Evolutionary conservation across 2,888 invertebrate genomes (phyloP).

Genomic region (Liodrosophila aerea): DNA sequence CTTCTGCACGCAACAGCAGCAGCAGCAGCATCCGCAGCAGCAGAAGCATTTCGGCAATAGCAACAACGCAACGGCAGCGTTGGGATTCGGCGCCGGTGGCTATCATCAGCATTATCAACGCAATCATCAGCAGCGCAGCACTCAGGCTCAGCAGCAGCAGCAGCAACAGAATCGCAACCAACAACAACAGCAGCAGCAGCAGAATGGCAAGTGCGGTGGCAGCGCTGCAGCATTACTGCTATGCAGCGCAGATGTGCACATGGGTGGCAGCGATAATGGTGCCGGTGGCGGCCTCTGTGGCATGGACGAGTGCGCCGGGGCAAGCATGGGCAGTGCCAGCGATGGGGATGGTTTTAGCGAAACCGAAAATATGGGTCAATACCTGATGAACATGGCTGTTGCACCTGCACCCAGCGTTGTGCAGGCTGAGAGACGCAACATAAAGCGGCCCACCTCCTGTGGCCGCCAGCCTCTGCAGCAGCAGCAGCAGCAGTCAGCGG

Average conservation of each 20-base stretch:
- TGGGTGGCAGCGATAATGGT: slow-evolving; percentile 53
- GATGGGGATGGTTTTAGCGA: slow-evolving; percentile 83
- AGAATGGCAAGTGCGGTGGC: slow-evolving; percentile 68
- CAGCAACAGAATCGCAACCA: slow-evolving; percentile 58
- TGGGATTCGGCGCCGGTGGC: slow-evolving; percentile 72
- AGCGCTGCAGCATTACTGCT: slow-evolving; percentile 43
- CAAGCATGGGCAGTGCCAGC: slow-evolving; percentile 79
- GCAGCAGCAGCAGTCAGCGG: slow-evolving; percentile 27
- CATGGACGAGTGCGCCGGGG: slow-evolving; percentile 78
- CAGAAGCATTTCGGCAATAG: slow-evolving; percentile 7
- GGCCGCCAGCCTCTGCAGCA: slow-evolving; percentile 74
- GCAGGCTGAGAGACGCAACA: slow-evolving; percentile 78
- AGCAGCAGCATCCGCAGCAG: slow-evolving; percentile 40
- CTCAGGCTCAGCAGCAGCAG: slow-evolving; percentile 55
- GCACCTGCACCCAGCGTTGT: slow-evolving; percentile 41
- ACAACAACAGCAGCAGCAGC: slow-evolving; percentile 54
- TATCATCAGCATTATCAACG: slow-evolving; percentile 72
- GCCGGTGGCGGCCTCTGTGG: slow-evolving; percentile 49
- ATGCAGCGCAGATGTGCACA: slow-evolving; percentile 72
- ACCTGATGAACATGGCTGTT: slow-evolving; percentile 79
- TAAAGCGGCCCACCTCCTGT: slow-evolving; percentile 79
- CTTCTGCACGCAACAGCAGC: slow-evolving; percentile 72
- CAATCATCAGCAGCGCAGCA: slow-evolving; percentile 55
- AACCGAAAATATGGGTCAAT: slow-evolving; percentile 82
- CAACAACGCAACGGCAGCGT: slow-evolving; percentile 65